phyloP scores from a whole-genome alignment of 2,113 vertebrate species.

The Nibea coibor region DNA sequence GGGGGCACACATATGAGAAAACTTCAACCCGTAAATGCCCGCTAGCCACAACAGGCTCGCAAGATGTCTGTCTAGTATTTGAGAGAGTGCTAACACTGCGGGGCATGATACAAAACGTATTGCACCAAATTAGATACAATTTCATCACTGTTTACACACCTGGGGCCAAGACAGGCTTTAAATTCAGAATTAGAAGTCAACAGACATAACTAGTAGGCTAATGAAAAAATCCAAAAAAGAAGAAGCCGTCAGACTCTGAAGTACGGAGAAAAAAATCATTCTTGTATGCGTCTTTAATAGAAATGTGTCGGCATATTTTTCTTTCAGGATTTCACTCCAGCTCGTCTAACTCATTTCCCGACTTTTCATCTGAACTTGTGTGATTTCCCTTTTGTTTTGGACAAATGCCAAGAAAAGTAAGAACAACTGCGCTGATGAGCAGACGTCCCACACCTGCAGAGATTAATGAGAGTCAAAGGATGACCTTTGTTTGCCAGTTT shows the following conservation, averaged over 20 bases:
- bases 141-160: conserved; percentile 72
- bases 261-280: not conserved
- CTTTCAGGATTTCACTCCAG: not conserved
- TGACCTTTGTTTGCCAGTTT: conserved; percentile 18
- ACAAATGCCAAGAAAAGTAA: conserved; percentile 15
- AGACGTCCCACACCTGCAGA: conserved; percentile 16
- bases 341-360: not conserved
- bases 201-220: conserved; percentile 24
- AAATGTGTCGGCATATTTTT: not conserved
- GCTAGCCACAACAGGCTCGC: conserved; percentile 30
- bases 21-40: conserved; percentile 18
- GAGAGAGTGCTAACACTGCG: conserved; percentile 26
- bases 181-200: conserved; percentile 51
- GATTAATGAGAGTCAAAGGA: conserved; percentile 23
- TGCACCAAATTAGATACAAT: conserved; percentile 66
- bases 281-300: not conserved
- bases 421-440: conserved; percentile 33
- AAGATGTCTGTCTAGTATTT: conserved; percentile 36
- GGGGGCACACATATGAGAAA: conserved; percentile 17
- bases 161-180: conserved; percentile 40
- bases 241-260: not conserved
- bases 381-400: conserved; percentile 8
- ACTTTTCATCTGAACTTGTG: not conserved
- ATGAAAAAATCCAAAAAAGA: conserved; percentile 15
- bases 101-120: conserved; percentile 42